Percentiles rank a stretch among this genome's conserved stretches.
These are phyloP conservation scores for Chesias legatella DNA, from an alignment of 2,888 invertebrate genomes.

Conservation along the genomic window DNA sequence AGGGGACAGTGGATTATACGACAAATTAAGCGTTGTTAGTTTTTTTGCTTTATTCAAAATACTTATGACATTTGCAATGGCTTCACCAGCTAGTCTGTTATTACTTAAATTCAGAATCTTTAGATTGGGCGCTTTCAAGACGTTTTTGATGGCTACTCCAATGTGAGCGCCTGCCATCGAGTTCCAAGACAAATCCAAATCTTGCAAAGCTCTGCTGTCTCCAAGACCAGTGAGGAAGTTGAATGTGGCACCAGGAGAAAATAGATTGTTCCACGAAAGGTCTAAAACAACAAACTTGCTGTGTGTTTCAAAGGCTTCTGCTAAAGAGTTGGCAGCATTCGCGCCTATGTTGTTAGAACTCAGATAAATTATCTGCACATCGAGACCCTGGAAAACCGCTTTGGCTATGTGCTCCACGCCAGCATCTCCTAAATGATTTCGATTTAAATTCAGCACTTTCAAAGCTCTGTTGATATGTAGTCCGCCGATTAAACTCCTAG, in stretches of 20 bases:
- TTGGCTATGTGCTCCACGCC: constrained; percentile 19
- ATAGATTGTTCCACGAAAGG: constrained; percentile 58
- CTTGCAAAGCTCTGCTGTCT: constrained; percentile 42
- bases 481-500: constrained; percentile 10
- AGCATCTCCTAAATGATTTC: constrained; percentile 19
- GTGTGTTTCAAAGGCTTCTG: constrained; percentile 46
- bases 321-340: constrained; percentile 38
- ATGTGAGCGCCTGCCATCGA: constrained; percentile 40
- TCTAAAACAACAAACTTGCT: constrained; percentile 49
- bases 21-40: constrained; percentile 47
- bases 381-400: constrained; percentile 34
- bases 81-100: constrained; percentile 46
- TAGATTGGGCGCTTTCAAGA: constrained; percentile 40
- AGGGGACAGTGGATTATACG: constrained; percentile 51
- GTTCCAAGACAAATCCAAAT: constrained; percentile 58
- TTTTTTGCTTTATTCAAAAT: constrained; percentile 41
- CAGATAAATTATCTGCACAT: constrained; percentile 44
- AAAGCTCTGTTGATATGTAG: constrained; percentile 15
- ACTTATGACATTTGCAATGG: constrained; percentile 33
- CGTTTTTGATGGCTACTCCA: constrained; percentile 38
- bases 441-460: constrained; percentile 19
- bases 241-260: constrained; percentile 34
- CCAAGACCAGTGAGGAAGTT: constrained; percentile 39
- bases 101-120: constrained; percentile 47
- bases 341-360: constrained; percentile 50